These are phyloP conservation scores for Hetaerina americana DNA, from an alignment of 1,140 invertebrate genomes.

Conservation along the genomic window DNA sequence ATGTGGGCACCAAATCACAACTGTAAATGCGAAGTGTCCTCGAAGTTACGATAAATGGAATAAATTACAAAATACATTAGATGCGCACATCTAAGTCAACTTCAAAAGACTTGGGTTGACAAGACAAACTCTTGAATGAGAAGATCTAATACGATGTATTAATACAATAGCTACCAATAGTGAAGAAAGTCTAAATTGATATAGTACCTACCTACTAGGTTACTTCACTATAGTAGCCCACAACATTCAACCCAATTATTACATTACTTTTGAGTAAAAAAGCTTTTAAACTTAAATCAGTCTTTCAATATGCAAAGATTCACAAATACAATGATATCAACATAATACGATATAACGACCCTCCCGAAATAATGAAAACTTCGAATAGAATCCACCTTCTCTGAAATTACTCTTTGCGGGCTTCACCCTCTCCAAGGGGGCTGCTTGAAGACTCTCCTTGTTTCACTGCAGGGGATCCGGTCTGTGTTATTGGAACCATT, in stretches of 20 bases:
- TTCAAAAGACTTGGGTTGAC: too few relatives aligned
- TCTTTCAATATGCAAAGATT: not conserved
- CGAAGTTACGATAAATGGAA: too few relatives aligned
- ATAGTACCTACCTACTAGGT: too few relatives aligned
- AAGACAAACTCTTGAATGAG: too few relatives aligned
- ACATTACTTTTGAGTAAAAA: too few relatives aligned
- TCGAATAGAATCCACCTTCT: not conserved
- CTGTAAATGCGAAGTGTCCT: too few relatives aligned
- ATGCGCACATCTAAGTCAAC: too few relatives aligned
- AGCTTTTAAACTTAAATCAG: too few relatives aligned
- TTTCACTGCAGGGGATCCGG: constrained; percentile 32
- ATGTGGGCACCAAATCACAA: too few relatives aligned
- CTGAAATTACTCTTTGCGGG: not conserved
- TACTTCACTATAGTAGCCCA: too few relatives aligned
- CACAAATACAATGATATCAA: not conserved
- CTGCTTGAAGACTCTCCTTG: not conserved
- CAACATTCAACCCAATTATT: too few relatives aligned
- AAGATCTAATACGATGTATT: not conserved
- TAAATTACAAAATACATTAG: too few relatives aligned
- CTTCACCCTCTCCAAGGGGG: not conserved
- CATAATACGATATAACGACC: not conserved
- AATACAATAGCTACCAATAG: not conserved
- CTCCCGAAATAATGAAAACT: not conserved
- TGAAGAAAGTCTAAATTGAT: not conserved
- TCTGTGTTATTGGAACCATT: constrained; percentile 33